Evolutionary conservation across 2,113 vertebrate species (phyloP).

Genomic region (Oenanthe oenanthe): DNA sequence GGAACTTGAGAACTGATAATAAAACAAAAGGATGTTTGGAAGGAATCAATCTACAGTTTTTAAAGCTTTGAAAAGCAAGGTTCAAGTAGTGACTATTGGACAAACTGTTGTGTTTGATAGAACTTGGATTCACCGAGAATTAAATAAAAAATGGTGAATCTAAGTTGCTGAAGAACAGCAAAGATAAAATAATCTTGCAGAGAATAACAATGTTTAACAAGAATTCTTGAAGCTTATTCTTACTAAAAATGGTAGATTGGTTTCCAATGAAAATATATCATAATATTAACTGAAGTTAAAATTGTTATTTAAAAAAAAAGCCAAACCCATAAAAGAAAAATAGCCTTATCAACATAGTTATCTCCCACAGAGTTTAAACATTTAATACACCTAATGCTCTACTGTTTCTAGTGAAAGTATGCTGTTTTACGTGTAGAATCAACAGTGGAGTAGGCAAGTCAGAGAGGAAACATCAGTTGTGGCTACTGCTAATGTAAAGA

Average conservation of each 20-base stretch:
- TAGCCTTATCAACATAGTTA: neutral
- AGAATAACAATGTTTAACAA: neutral
- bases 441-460: neutral
- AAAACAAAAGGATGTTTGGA: neutral
- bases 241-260: neutral
- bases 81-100: neutral
- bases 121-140: neutral
- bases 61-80: neutral
- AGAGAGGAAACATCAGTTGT: neutral
- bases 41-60: neutral
- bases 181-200: neutral
- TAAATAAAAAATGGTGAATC: neutral
- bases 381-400: neutral
- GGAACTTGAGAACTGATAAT: neutral
- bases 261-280: neutral
- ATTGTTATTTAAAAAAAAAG: neutral
- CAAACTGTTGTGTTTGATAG: neutral
- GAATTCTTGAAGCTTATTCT: neutral
- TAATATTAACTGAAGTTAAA: neutral
- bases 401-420: neutral
- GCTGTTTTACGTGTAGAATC: neutral
- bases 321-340: neutral
- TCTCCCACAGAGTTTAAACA: neutral
- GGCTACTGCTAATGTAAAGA: neutral
- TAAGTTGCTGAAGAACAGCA: neutral